Conservation (phyloP, 2,113 vertebrate genomes). For the Balaenoptera acutorostrata region DNA sequence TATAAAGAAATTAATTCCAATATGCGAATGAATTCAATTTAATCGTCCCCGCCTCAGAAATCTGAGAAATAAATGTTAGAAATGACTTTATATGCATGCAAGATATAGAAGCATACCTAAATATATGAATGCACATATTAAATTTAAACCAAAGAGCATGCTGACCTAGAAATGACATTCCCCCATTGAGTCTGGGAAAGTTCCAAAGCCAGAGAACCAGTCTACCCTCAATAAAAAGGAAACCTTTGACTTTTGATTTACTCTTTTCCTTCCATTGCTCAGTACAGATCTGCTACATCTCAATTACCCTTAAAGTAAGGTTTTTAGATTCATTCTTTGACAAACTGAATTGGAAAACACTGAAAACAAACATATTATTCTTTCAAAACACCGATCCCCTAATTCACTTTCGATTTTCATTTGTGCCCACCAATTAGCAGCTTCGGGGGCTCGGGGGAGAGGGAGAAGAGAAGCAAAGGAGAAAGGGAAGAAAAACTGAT, state of each 20-base stretch:
- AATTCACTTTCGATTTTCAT: not conserved
- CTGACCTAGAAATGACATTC: not conserved
- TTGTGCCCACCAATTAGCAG: not conserved
- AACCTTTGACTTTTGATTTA: not conserved
- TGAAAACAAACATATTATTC: not conserved
- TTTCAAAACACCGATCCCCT: not conserved
- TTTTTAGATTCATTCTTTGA: conserved; percentile 3
- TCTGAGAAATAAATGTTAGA: not conserved
- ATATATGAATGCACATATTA: not conserved
- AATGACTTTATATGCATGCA: not conserved
- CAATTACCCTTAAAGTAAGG: not conserved
- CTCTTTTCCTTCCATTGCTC: not conserved
- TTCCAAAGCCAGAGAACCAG: not conserved
- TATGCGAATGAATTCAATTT: not conserved
- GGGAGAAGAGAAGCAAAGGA: conserved; percentile 22
- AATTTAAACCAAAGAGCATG: not conserved
- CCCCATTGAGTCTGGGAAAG: not conserved
- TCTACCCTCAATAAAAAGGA: not conserved
- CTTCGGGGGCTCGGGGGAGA: not conserved
- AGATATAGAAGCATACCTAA: not conserved
- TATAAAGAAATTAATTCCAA: not conserved
- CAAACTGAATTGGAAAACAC: not conserved
- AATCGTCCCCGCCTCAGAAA: not conserved
- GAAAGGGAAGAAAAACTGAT: conserved; percentile 71
- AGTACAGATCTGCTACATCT: not conserved